Base-by-base conservation (phyloP, 2,113 vertebrate species). In the Megaleporinus macrocephalus region DNA sequence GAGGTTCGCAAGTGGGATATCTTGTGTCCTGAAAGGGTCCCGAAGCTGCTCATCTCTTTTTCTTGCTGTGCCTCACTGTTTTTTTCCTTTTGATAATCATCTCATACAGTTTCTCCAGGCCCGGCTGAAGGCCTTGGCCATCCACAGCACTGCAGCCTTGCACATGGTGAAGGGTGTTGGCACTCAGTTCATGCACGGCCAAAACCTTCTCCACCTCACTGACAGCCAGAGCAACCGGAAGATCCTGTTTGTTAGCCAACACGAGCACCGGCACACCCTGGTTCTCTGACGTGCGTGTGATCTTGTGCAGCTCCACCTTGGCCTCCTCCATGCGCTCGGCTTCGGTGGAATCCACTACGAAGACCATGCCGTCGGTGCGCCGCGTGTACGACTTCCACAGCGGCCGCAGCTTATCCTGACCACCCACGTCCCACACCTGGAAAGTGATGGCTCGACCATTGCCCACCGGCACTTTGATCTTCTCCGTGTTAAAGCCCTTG, bases 341-440 rank as follows among this genome's bases (percentile, higher is more conserved):
- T 89, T 98, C 96, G 0, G 95, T 88, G 0, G 96, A 94, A 85
- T 98, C 96, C 86, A 97, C 96, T 83, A 98, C 96, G 24, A 97
- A 98, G 81, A 98, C 96, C 78, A 98, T 89, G 24, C 96, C 96
- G 0, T 98, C 96, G 0, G 96, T 97, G 41, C 95, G 89, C 20
- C 96, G 92, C 0, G 96, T 96, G 91, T 97, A 97, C 0, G 96
- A 97, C 86, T 96, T 96, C 96, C 96, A 98, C 59, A 98, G 92
- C 0, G 96, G 96, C 0, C 96, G 93, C 47, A 98, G 92, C 89
- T 97, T 98, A 83, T 98, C 96, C 88, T 97, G 96, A 0, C 96
- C 96, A 0, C 96, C 96, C 3, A 98, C 96, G 0, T 97, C 96
- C 96, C 96, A 98, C 85, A 96, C 96, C 82, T 97, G 96, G 87